Evolutionary conservation across 2,888 invertebrate genomes (phyloP).

Genomic region (Caenorhabditis virilis): DNA sequence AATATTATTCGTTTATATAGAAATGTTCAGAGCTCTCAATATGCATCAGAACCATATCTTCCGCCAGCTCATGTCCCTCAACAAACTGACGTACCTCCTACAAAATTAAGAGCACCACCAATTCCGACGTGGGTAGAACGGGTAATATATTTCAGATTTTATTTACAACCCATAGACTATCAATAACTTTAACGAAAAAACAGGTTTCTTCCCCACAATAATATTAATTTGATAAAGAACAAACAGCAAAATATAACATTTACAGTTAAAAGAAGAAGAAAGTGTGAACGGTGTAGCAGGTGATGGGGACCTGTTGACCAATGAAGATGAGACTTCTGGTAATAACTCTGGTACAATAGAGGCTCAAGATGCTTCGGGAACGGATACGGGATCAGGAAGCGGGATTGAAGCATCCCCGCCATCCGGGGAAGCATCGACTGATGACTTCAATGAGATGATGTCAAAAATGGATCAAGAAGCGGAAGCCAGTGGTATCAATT

Average conservation of each 20-base stretch:
- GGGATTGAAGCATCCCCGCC: too few relatives aligned
- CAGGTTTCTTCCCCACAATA: neutral
- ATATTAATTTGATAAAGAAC: neutral
- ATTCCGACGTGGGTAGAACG: conserved; percentile 8
- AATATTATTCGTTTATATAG: too few relatives aligned
- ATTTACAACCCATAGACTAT: neutral
- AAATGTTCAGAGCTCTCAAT: too few relatives aligned
- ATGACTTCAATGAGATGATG: conserved; percentile 20
- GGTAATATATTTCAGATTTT: conserved; percentile 1
- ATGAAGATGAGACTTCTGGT: neutral
- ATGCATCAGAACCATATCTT: too few relatives aligned
- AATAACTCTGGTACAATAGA: neutral
- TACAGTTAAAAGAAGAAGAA: conserved; percentile 1
- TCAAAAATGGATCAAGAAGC: conserved; percentile 18
- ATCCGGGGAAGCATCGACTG: too few relatives aligned
- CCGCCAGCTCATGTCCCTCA: conserved; percentile 3
- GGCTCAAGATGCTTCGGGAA: neutral
- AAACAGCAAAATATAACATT: conserved; percentile 1
- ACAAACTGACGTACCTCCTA: neutral
- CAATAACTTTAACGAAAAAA: neutral
- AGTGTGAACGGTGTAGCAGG: neutral
- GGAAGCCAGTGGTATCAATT: conserved; percentile 11
- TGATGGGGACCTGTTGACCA: too few relatives aligned
- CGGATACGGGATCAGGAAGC: conserved; percentile 15
- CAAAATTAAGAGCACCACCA: conserved; percentile 9